Evolutionary conservation across 2,113 vertebrate species (phyloP), one percentile per base, ranked within the genome.

Genomic region (Acrocephalus kingi): DNA sequence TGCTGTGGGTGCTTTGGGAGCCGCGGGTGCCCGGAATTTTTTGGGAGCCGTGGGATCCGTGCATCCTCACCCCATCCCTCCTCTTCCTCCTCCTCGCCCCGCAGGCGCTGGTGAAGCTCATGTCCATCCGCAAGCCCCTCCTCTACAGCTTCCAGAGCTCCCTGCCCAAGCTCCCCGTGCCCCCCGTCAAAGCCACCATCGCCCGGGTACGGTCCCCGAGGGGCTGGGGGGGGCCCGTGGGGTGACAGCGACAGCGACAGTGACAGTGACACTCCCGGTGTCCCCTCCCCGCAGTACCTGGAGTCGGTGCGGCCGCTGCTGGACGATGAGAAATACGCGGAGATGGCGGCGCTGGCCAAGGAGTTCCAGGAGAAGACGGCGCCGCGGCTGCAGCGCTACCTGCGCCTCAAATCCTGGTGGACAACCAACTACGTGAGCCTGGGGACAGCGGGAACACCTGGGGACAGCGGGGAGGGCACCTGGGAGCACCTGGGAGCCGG

Each of bases 101-200:
- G 11, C 96, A 99, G 98, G 97, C 84, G 14, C 79, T 98, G 61
- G 97, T 99, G 89, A 99, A 98, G 96, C 81, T 99, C 89, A 92
- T 99, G 89, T 99, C 98, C 17, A 96, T 98, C n/a, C 98, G 98
- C 45, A 97, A 98, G 59, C 99, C 99, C 2, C 98, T 99, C 82
- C 98, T 99, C 33, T 99, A 99, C 97, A 99, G 99, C 96, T 99
- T 99, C 97, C 99, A 99, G 97, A 98, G 98, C 4, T 99, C 99
- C 10, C 97, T 99, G 22, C 99, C 99, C 63, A 98, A 98, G 80
- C 98, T 99, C 7, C 99, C 99, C 0, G 99, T 99, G 49, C 99
- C 99, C 43, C 94, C 93, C 2, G 98, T 99, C 96, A 95, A 98
- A 18, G 98, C 98, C 89, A 99, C 99, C 15, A 79, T 99, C 79